A percentile compares a stretch with the other conserved stretches of the same genome.
Conservation (phyloP, 2,113 vertebrate genomes). For the Chrysochloris asiatica region DNA sequence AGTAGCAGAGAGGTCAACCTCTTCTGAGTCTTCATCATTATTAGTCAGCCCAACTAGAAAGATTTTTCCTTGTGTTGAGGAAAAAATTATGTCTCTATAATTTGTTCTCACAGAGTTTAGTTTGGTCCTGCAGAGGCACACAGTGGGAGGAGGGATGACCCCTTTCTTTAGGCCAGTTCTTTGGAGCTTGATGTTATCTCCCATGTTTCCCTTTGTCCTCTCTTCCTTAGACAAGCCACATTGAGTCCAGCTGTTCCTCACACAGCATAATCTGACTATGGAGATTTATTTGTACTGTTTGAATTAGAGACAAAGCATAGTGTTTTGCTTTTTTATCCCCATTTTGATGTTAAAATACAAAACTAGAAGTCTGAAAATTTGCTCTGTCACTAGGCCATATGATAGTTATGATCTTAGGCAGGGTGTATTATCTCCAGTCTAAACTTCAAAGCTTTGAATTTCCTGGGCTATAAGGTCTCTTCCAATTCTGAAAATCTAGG, state of each 20-base stretch:
- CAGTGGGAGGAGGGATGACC: background rate
- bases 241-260: background rate
- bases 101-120: background rate
- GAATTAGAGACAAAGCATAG: background rate
- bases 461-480: background rate
- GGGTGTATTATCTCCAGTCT: background rate
- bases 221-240: background rate
- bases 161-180: background rate
- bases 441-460: background rate
- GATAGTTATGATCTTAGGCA: background rate
- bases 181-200: background rate
- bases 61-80: background rate
- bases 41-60: background rate
- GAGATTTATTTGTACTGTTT: background rate
- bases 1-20: background rate
- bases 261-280: background rate
- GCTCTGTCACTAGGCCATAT: background rate
- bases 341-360: background rate
- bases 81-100: background rate
- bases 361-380: no score
- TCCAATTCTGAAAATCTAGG: background rate
- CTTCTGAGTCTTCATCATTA: background rate
- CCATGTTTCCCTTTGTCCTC: background rate
- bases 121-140: background rate
- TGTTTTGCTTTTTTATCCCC: background rate